Evolutionary conservation across 1,140 invertebrate species (phyloP).

Genomic region (Harlomillsia oculata): DNA sequence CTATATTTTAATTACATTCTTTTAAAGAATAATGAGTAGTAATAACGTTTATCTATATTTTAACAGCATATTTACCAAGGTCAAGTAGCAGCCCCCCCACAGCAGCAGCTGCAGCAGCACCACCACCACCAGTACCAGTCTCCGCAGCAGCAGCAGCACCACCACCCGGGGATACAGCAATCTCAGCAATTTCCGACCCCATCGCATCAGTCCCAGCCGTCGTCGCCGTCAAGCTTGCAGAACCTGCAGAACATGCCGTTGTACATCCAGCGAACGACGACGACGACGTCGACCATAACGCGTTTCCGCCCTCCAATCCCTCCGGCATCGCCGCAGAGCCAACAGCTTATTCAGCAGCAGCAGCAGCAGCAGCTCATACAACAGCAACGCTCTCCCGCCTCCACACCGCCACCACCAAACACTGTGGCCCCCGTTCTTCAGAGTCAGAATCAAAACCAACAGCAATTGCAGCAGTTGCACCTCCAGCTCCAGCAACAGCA

Average conservation of each 20-base stretch:
- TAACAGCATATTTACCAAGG: too few relatives aligned
- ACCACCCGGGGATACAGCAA: not conserved
- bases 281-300: slow-evolving; percentile 38
- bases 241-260: slow-evolving; percentile 5
- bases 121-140: slow-evolving; percentile 1
- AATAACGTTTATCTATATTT: too few relatives aligned
- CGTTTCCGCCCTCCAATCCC: slow-evolving; percentile 17
- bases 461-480: not conserved
- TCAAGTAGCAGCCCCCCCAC: too few relatives aligned
- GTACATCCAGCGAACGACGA: slow-evolving; percentile 28
- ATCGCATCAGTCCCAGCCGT: not conserved
- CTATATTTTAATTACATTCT: too few relatives aligned
- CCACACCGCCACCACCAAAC: slow-evolving; percentile 63
- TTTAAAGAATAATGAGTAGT: too few relatives aligned
- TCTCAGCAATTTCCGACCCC: not conserved
- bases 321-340: slow-evolving; percentile 29
- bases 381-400: slow-evolving; percentile 41
- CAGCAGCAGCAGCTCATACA: slow-evolving; percentile 36
- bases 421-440: slow-evolving; percentile 45
- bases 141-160: slow-evolving; percentile 5
- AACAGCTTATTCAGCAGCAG: slow-evolving; percentile 35
- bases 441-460: slow-evolving; percentile 34
- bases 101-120: slow-evolving; percentile 1
- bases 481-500: slow-evolving; percentile 4
- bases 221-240: not conserved